A percentile compares a stretch with the other conserved stretches of the same genome.
Evolutionary conservation across 2,888 invertebrate genomes (phyloP).

Genomic region (Myathropa florea): DNA sequence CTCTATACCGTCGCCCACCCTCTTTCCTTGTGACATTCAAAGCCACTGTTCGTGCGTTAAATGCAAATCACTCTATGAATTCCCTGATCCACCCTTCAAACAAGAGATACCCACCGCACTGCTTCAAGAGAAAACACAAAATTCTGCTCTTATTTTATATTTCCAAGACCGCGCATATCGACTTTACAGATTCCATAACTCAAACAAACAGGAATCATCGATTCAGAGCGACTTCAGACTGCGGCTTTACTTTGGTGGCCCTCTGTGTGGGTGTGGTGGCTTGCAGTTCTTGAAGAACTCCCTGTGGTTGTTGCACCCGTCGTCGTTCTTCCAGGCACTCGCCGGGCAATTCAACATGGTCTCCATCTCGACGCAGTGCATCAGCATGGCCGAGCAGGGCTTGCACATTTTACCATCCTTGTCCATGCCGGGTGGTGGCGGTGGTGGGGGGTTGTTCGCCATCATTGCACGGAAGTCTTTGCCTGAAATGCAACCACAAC

Average conservation of each 20-base stretch:
- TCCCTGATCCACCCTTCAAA: too few species aligned
- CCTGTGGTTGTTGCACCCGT: constrained; percentile 20
- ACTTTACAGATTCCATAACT: neutral
- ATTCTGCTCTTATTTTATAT: neutral
- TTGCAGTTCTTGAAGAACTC: constrained; percentile 49
- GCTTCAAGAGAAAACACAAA: neutral
- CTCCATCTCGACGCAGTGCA: constrained; percentile 24
- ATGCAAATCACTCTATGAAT: too few species aligned
- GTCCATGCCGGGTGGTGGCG: constrained; percentile 12
- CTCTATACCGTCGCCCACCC: too few species aligned
- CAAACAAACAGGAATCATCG: neutral
- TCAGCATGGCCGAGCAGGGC: constrained; percentile 23
- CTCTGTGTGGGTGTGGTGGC: constrained; percentile 9
- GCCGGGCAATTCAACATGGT: constrained; percentile 34
- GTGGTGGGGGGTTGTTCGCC: constrained; percentile 9
- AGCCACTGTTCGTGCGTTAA: too few species aligned
- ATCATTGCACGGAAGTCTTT: constrained; percentile 24
- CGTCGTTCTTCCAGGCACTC: constrained; percentile 46
- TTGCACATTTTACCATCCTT: constrained; percentile 11
- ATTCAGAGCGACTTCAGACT: neutral
- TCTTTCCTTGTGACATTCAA: too few species aligned
- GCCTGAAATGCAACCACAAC: neutral
- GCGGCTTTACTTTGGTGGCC: neutral
- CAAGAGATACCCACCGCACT: too few species aligned
- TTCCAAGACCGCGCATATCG: neutral